phyloP scores from a whole-genome alignment of 2,888 invertebrate genomes.

The Eristalinus sepulchralis region DNA sequence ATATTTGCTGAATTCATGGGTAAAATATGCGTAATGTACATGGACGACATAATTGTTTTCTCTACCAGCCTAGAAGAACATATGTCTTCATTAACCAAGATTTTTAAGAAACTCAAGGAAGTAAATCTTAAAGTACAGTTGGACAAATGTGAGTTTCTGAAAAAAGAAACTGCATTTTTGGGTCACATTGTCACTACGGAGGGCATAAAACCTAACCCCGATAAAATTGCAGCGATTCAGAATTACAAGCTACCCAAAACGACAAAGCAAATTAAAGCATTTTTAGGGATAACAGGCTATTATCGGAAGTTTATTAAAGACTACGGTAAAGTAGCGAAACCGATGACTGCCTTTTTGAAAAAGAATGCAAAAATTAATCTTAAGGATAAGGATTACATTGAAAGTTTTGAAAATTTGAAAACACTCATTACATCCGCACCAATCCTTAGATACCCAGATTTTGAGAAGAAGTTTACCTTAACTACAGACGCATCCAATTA shows the following conservation, averaged over 20 bases:
- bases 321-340: slow-evolving; percentile 24
- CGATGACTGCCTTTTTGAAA: neutral
- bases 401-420: too few relatives aligned
- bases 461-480: slow-evolving; percentile 30
- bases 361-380: neutral
- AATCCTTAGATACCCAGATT: slow-evolving; percentile 25
- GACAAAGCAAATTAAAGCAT: slow-evolving; percentile 9
- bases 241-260: neutral
- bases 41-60: slow-evolving; percentile 36
- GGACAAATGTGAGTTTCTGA: slow-evolving; percentile 44
- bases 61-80: slow-evolving; percentile 72
- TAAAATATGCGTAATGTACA: slow-evolving; percentile 18
- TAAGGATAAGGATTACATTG: neutral
- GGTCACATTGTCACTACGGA: slow-evolving; percentile 73
- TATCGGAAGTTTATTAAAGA: too few relatives aligned
- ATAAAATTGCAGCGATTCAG: neutral
- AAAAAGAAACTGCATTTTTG: slow-evolving; percentile 62
- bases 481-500: slow-evolving; percentile 47
- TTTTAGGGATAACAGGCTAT: too few relatives aligned
- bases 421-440: slow-evolving; percentile 2
- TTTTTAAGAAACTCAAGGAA: slow-evolving; percentile 42
- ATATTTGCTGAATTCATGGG: too few relatives aligned
- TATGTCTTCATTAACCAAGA: slow-evolving; percentile 40
- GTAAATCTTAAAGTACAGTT: slow-evolving; percentile 60
- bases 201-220: slow-evolving; percentile 42